Base-by-base conservation (phyloP, 1,140 invertebrate species). In the Drosophila ercepeae region DNA sequence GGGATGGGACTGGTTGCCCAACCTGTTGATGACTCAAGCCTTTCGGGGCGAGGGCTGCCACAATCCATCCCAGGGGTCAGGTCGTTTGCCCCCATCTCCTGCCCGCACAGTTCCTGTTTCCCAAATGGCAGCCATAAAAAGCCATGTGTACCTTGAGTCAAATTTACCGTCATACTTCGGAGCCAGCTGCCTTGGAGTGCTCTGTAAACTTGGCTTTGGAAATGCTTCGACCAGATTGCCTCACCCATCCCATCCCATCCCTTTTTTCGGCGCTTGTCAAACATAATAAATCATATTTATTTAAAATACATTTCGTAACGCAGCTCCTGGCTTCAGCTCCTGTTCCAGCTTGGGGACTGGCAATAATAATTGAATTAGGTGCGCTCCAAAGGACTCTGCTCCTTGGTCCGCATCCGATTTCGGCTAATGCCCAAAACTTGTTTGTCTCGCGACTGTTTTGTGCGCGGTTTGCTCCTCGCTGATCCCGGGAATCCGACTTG, bases 211-310 rank as follows among this genome's bases (percentile, higher is more conserved):
- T 18, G 39, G 60, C 53, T 63, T 75, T 72, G 52, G 76, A 53
- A 61, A 64, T 73, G 53, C 60, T 81, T 81, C 45, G 49, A 76
- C 75, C 44, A 63, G 68, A 88, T 84, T 81, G 72, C 72, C 70
- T 45, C 23, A 39, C 21, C 41, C 32, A 14, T 41, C 7, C 41
- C 16, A 39, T 19, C 41, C 32, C 5, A 36, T 5, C 41, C 16
- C 4, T 27, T 39, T 36, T 59, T 63, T 32, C n/a, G 45, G 18
- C 8, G 18, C 23, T 74, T 76, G 81, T 74, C 82, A 86, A 81
- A 86, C 76, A 81, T 88, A 86, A 86, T 88, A 86, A 86, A 86
- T 86, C 81, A 86, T 86, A 86, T 86, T 86, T 86, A 86, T 88
- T 86, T 86, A 81, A 86, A 86, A 81, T 76, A 81, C 68, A 84